These are phyloP conservation scores for Acanthopagrus latus DNA, from an alignment of 2,797 vertebrate species.

Conservation along the genomic window DNA sequence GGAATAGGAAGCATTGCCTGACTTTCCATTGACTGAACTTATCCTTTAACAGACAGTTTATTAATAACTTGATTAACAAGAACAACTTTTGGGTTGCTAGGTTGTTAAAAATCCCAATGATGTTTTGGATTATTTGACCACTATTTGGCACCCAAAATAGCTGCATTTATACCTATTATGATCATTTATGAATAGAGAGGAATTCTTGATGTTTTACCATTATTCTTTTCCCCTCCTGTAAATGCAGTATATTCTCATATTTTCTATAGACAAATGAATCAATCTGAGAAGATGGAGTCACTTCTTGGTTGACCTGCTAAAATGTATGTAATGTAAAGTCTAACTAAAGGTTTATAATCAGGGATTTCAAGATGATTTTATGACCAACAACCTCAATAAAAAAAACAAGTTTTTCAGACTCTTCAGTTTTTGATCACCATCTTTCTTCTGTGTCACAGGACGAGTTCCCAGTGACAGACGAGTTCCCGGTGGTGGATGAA, in stretches of 20 bases:
- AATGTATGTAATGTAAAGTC: neutral
- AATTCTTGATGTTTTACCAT: neutral
- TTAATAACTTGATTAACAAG: too few species aligned
- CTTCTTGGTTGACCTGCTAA: neutral
- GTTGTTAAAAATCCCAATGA: neutral
- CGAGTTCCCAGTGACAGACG: conserved; percentile 86
- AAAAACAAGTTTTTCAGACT: neutral
- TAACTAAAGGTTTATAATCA: neutral
- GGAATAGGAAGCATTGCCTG: too few species aligned
- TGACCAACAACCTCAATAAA: neutral
- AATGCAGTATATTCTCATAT: neutral
- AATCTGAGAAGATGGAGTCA: neutral
- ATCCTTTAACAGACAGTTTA: too few species aligned
- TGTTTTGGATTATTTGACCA: neutral
- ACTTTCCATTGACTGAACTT: too few species aligned
- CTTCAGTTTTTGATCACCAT: neutral
- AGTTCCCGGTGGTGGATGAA: conserved; percentile 87
- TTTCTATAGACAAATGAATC: neutral
- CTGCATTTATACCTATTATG: too few species aligned
- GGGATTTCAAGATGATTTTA: neutral
- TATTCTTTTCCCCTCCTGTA: too few species aligned
- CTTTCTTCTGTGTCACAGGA: conserved; percentile 66
- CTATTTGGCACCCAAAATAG: neutral
- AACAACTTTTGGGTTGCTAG: neutral
- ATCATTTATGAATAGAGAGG: neutral